phyloP scores from a whole-genome alignment of 1,140 invertebrate species.

The Drosophila kanapiae region DNA sequence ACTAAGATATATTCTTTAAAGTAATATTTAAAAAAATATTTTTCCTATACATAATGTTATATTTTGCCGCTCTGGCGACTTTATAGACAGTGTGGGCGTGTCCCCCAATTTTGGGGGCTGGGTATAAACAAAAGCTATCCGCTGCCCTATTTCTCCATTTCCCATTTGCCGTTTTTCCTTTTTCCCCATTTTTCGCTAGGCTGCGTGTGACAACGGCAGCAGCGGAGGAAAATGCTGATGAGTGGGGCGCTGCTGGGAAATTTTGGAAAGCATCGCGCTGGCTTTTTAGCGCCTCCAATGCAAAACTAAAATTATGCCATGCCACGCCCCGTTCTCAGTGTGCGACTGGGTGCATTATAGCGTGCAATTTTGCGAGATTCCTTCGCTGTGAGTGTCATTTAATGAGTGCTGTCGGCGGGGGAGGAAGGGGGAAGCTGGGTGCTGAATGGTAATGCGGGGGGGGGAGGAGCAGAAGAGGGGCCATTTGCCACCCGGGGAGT shows the following conservation, averaged over 20 bases:
- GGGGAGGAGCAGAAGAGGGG: too few species aligned
- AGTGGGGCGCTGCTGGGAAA: background rate
- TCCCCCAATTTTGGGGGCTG: background rate
- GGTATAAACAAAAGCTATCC: constrained; percentile 17
- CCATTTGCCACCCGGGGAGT: background rate
- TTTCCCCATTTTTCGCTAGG: constrained; percentile 17
- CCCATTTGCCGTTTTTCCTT: constrained; percentile 3
- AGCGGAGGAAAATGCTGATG: constrained; percentile 34
- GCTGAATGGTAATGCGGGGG: background rate
- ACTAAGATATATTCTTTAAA: too few species aligned
- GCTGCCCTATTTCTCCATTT: constrained; percentile 6
- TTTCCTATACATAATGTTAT: too few species aligned
- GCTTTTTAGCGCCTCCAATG: constrained; percentile 72
- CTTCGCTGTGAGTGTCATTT: constrained; percentile 77
- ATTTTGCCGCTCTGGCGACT: too few species aligned
- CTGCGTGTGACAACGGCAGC: constrained; percentile 67
- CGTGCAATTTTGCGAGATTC: constrained; percentile 69
- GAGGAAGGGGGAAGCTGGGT: background rate
- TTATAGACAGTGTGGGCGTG: background rate
- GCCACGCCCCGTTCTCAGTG: constrained; percentile 58
- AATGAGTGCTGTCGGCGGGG: constrained; percentile 61
- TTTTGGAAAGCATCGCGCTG: constrained; percentile 23
- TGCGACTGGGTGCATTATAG: constrained; percentile 69
- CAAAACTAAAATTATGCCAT: constrained; percentile 77
- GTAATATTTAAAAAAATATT: too few species aligned